Percentiles rank a stretch among this genome's conserved stretches.
These are phyloP conservation scores for Pycnomerus fuliginosus DNA, from an alignment of 2,888 invertebrate species.

Conservation along the genomic window DNA sequence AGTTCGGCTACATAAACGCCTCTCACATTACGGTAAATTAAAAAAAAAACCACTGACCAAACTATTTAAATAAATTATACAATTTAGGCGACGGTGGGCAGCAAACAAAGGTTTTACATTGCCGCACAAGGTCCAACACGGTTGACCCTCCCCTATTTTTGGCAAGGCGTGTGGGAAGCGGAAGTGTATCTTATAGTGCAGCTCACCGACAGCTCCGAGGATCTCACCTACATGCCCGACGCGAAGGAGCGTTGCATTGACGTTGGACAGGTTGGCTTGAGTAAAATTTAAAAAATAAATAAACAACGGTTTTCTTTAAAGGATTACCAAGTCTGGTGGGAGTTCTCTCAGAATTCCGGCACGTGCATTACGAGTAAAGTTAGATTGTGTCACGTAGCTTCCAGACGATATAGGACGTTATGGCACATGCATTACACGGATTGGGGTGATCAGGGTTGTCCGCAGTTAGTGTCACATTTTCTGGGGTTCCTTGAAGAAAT, in stretches of 20 bases:
- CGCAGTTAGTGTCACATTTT: slow-evolving; percentile 66
- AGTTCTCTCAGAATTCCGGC: slow-evolving; percentile 66
- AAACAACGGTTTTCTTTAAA: slow-evolving; percentile 28
- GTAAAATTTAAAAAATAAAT: background rate
- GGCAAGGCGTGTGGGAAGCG: slow-evolving; percentile 91
- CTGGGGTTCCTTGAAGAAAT: slow-evolving; percentile 83
- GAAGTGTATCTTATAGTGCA: slow-evolving; percentile 81
- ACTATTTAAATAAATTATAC: no score
- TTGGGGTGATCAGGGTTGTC: slow-evolving; percentile 60
- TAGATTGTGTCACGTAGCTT: slow-evolving; percentile 58
- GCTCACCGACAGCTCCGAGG: slow-evolving; percentile 61
- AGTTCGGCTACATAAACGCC: slow-evolving; percentile 89
- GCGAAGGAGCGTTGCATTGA: slow-evolving; percentile 61
- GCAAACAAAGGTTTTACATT: slow-evolving; percentile 82
- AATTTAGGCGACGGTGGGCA: slow-evolving; percentile 77
- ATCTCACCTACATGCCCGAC: slow-evolving; percentile 63
- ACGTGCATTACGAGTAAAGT: slow-evolving; percentile 64
- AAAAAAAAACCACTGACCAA: no score
- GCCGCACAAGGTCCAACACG: slow-evolving; percentile 70
- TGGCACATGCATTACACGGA: slow-evolving; percentile 84
- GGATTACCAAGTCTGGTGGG: slow-evolving; percentile 71
- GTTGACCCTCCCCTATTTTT: slow-evolving; percentile 64
- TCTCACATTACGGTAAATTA: slow-evolving; percentile 79
- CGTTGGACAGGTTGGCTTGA: slow-evolving; percentile 61
- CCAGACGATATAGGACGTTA: slow-evolving; percentile 61